phyloP scores from a whole-genome alignment of 2,888 invertebrate genomes.

The Hydropsyche betteni region DNA sequence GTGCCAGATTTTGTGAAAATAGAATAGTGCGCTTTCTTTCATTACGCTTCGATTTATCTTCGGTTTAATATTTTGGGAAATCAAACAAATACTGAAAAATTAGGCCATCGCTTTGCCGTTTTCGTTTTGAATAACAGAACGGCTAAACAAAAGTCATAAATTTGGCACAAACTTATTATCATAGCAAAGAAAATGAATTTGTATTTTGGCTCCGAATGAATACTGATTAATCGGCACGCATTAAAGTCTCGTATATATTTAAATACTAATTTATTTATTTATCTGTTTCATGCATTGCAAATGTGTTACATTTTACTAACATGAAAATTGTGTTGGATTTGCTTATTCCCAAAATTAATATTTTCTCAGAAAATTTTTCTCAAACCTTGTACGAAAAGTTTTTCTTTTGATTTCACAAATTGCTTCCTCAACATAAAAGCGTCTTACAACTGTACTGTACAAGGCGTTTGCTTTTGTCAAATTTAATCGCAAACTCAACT shows the following conservation, averaged over 20 bases:
- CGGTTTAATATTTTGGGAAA: too few relatives aligned
- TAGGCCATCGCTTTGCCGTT: too few relatives aligned
- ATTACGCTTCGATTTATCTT: too few relatives aligned
- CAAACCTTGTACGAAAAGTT: not conserved
- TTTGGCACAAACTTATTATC: conserved; percentile 25
- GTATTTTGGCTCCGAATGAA: conserved; percentile 24
- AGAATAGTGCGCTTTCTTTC: too few relatives aligned
- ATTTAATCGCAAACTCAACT: conserved; percentile 10
- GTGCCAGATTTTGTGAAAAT: too few relatives aligned
- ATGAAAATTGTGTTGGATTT: too few relatives aligned
- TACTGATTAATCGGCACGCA: conserved; percentile 24
- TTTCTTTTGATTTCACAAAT: conserved; percentile 6
- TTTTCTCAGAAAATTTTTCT: not conserved
- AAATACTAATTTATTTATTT: conserved; percentile 19
- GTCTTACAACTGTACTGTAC: not conserved
- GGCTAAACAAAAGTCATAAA: conserved; percentile 21
- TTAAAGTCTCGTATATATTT: conserved; percentile 22
- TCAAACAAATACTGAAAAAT: too few relatives aligned
- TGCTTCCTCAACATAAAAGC: not conserved
- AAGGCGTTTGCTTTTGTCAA: conserved; percentile 3
- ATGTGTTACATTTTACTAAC: not conserved
- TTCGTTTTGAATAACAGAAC: not conserved
- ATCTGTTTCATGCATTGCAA: conserved; percentile 1
- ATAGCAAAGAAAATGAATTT: conserved; percentile 20
- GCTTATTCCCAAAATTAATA: too few relatives aligned